Evolutionary conservation across 2,113 vertebrate genomes (phyloP), one percentile per base, ranked within the genome.

Genomic region (Marmota flaviventris): DNA sequence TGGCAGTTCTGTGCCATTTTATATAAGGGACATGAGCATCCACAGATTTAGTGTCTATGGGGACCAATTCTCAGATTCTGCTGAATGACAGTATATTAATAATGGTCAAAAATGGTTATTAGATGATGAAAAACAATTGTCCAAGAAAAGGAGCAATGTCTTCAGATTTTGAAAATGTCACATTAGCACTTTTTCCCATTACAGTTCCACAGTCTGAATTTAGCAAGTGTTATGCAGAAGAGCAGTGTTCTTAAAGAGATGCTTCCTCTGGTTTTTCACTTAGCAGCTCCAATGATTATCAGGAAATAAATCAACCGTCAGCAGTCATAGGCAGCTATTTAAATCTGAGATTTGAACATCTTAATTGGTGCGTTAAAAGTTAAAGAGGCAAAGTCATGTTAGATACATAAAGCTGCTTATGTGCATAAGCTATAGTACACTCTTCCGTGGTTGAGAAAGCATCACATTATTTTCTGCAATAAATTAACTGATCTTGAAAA

Each of bases 311-410:
- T 98, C 93, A 98, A 88, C 39, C 3, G 1, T 27, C 90, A 98
- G 85, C 65, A 95, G 63, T 77, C 95, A 95, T 95, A 98, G 94
- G 95, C 56, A 96, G 95, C 37, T 97, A 95, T 96, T 98, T 98
- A 97, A 98, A 97, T 79, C 96, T 87, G 95, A 97, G 96, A 95
- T 37, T 85, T 97, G 76, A 97, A 84, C 4, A 37, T 95, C 77
- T 98, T 98, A 98, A 98, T 98, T 98, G 96, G n/a, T 94, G 95
- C 37, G 45, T 98, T 98, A 97, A 97, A 99, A 98, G 96, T 97
- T 98, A 97, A 97, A 98, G 91, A 95, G 92, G 84, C 83, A 82
- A 96, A 98, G 90, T 97, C 92, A 98, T 79, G 32, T 95, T 89
- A 89, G 94, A 91, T 96, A 85, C 56, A 73, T 97, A 97, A 98